Conservation (phyloP, 1,140 invertebrate genomes). For the Rhagoletis pomonella region DNA sequence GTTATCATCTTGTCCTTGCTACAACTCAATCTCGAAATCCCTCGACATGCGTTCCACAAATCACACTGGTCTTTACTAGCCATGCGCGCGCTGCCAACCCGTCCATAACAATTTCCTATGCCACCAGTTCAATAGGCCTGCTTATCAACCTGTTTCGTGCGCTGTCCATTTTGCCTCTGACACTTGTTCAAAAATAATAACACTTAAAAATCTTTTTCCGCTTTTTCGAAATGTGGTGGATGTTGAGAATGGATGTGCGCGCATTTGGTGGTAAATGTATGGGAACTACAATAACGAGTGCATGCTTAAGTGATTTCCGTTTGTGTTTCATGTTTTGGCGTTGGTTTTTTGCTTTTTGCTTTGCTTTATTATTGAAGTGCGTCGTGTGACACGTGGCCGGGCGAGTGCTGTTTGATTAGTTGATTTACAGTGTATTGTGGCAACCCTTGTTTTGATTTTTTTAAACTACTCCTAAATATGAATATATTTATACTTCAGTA, state of each 20-base stretch:
- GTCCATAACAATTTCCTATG: neutral
- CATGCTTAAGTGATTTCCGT: constrained; percentile 13
- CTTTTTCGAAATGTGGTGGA: constrained; percentile 28
- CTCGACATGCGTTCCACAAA: constrained; percentile 25
- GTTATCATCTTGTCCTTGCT: neutral
- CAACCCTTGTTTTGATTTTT: constrained; percentile 52
- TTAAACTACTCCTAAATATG: constrained; percentile 21
- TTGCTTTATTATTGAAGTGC: constrained; percentile 21
- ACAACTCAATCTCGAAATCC: constrained; percentile 36
- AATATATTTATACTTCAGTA: neutral
- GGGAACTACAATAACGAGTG: neutral
- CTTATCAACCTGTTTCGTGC: constrained; percentile 35
- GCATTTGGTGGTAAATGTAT: neutral
- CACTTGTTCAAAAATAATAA: constrained; percentile 51
- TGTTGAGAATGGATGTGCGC: neutral
- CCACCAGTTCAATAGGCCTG: neutral
- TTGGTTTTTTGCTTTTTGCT: neutral
- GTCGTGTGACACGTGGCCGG: constrained; percentile 34
- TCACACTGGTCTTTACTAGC: neutral
- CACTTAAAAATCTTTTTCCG: constrained; percentile 52
- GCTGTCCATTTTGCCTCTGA: neutral
- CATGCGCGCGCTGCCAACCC: neutral
- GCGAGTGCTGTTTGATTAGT: constrained; percentile 34
- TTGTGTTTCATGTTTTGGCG: constrained; percentile 34
- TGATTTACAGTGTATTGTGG: constrained; percentile 17